A percentile compares a stretch with the other conserved stretches of the same genome.
Conservation (phyloP, 2,797 vertebrate species). For the Gymnopithys bicolor region DNA sequence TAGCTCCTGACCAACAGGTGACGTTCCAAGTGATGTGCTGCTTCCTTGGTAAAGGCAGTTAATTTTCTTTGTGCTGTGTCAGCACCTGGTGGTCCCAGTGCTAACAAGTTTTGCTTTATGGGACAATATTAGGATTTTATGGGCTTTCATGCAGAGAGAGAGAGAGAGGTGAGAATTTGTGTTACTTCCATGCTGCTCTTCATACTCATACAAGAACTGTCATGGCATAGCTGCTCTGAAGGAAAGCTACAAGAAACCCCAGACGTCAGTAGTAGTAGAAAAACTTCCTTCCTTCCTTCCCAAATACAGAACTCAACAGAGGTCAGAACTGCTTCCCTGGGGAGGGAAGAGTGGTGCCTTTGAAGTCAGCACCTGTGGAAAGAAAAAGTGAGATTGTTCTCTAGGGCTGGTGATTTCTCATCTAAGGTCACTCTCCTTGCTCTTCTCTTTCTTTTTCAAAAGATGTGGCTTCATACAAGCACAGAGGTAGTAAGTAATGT, state of each 20-base stretch:
- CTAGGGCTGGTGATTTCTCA: background rate
- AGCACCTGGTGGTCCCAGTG: background rate
- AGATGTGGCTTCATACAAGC: background rate
- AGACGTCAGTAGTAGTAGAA: background rate
- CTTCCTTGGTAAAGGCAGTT: background rate
- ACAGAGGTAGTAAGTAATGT: background rate
- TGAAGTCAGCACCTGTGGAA: background rate
- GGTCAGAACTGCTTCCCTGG: background rate
- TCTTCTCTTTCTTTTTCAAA: background rate
- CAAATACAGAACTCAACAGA: background rate
- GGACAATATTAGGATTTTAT: background rate
- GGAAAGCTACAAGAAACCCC: background rate
- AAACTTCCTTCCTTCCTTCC: background rate
- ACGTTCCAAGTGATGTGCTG: background rate
- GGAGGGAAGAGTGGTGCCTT: background rate
- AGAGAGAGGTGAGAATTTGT: background rate
- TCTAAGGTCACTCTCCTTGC: background rate
- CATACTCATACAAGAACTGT: background rate
- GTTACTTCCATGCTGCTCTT: background rate
- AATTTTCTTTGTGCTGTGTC: background rate
- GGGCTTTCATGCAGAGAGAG: background rate
- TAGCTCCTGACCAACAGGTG: background rate
- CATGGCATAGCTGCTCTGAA: background rate
- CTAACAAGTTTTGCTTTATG: background rate
- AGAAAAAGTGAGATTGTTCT: background rate